phyloP scores from a whole-genome alignment of 2,113 vertebrate species.

The Ploceus nigricollis region DNA sequence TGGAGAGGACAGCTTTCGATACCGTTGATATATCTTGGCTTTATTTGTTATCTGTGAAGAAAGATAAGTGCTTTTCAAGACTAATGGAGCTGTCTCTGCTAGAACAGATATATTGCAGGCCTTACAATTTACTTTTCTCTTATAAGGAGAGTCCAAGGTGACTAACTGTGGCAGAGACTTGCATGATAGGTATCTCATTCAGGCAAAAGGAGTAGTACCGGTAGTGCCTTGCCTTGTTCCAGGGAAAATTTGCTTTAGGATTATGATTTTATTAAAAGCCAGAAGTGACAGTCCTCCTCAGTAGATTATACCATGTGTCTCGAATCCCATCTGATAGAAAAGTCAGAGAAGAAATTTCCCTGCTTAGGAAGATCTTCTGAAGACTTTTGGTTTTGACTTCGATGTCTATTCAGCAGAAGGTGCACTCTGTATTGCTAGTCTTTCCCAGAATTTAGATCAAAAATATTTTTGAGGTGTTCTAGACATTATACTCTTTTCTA shows the following conservation, averaged over 20 bases:
- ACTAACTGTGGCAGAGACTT: background rate
- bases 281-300: background rate
- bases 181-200: background rate
- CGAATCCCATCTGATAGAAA: background rate
- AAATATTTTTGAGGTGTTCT: background rate
- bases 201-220: background rate
- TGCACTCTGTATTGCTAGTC: background rate
- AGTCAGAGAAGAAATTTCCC: background rate
- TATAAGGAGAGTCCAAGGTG: background rate
- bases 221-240: background rate
- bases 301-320: background rate
- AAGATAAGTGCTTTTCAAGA: background rate
- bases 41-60: background rate
- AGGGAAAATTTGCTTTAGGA: background rate
- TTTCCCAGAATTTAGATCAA: background rate
- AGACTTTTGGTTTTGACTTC: background rate
- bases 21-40: background rate
- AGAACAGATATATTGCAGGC: background rate
- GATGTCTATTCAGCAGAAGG: background rate
- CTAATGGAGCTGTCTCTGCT: background rate
- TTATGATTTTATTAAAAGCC: background rate
- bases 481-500: background rate
- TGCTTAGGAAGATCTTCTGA: background rate
- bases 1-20: background rate
- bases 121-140: background rate